These are phyloP conservation scores for Sebastes itinus DNA, from an alignment of 2,797 vertebrate genomes.

Conservation along the genomic window DNA sequence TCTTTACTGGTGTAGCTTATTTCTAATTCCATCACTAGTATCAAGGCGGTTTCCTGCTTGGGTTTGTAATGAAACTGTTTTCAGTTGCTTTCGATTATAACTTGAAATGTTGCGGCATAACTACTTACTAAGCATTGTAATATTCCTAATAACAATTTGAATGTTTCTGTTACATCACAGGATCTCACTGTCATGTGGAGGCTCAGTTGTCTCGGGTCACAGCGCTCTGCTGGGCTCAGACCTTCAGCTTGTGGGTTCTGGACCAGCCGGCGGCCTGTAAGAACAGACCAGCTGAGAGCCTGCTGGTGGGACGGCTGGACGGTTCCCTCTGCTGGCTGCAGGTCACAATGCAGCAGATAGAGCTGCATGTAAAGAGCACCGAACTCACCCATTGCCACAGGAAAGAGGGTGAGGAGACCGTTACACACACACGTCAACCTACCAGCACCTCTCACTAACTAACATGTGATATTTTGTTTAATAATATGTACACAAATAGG, in stretches of 20 bases:
- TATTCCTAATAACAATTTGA: not conserved
- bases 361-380: conserved; percentile 72
- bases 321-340: conserved; percentile 86
- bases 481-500: not conserved
- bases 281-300: conserved; percentile 70
- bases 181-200: conserved; percentile 79
- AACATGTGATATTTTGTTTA: not conserved
- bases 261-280: conserved; percentile 57
- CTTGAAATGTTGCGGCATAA: not conserved
- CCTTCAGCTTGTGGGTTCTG: conserved; percentile 68
- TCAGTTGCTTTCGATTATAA: rapidly evolving
- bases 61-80: not conserved
- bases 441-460: not conserved
- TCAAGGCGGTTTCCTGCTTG: not conserved
- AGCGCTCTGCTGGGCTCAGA: conserved; percentile 82
- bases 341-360: conserved; percentile 74
- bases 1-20: not conserved
- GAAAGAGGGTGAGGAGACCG: conserved; percentile 73
- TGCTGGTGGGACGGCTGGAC: conserved; percentile 83
- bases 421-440: not conserved
- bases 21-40: not conserved
- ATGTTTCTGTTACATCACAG: conserved; percentile 52
- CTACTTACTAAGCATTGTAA: not conserved
- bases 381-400: conserved; percentile 80
- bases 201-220: conserved; percentile 82